A percentile compares a stretch with the other conserved stretches of the same genome.
These are phyloP conservation scores for Miichthys miiuy DNA, from an alignment of 2,797 vertebrate species.

Conservation along the genomic window DNA sequence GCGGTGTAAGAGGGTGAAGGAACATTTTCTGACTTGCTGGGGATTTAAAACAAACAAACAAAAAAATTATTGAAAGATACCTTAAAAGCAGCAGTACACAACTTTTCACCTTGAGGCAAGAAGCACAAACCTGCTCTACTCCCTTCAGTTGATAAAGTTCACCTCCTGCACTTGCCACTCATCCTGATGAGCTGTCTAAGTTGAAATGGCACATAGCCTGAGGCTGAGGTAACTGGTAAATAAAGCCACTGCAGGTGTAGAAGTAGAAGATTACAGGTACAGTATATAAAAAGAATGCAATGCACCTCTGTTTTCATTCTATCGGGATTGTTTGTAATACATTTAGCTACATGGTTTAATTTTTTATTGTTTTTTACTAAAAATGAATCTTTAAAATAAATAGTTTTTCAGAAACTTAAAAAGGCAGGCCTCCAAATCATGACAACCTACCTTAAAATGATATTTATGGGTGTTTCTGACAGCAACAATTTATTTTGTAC, in stretches of 20 bases:
- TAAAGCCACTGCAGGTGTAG: slow-evolving; percentile 27
- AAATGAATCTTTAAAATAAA: slow-evolving; percentile 8
- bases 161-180: slow-evolving; percentile 60
- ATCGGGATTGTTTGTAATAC: slow-evolving; percentile 5
- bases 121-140: slow-evolving; percentile 22
- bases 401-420: slow-evolving; percentile 15
- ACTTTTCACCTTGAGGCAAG: slow-evolving; percentile 52
- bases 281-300: slow-evolving; percentile 15
- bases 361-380: background rate
- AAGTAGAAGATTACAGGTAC: slow-evolving; percentile 15
- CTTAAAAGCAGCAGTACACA: slow-evolving; percentile 32
- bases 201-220: slow-evolving; percentile 54
- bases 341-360: slow-evolving; percentile 8
- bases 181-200: slow-evolving; percentile 61
- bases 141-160: slow-evolving; percentile 56
- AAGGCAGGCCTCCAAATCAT: slow-evolving; percentile 5
- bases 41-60: slow-evolving; percentile 18
- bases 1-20: background rate
- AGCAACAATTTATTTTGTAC: slow-evolving; percentile 49
- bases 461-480: slow-evolving; percentile 14
- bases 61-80: slow-evolving; percentile 22
- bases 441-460: slow-evolving; percentile 6
- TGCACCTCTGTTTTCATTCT: slow-evolving; percentile 18
- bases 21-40: slow-evolving; percentile 31
- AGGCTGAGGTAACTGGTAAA: slow-evolving; percentile 50